Evolutionary conservation across 1,140 invertebrate species (phyloP).

Genomic region (Scaptomyza pallida): DNA sequence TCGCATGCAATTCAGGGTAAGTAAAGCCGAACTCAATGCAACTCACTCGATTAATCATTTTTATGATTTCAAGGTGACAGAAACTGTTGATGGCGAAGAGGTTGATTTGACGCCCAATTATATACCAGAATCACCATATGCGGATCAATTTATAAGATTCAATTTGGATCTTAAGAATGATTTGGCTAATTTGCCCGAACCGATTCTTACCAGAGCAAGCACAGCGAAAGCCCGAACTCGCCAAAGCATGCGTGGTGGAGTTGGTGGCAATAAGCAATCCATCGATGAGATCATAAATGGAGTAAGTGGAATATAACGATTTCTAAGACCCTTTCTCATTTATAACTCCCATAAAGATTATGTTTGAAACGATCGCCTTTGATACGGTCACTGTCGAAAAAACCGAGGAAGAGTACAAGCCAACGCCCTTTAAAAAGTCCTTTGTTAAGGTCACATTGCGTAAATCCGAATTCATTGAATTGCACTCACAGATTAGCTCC

Average conservation of each 20-base stretch:
- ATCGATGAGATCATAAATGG: conserved; percentile 67
- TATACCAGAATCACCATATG: conserved; percentile 1
- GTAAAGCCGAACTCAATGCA: neutral
- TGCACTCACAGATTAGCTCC: conserved; percentile 87
- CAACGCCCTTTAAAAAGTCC: conserved; percentile 43
- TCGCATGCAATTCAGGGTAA: conserved; percentile 54
- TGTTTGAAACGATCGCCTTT: conserved; percentile 56
- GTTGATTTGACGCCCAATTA: conserved; percentile 58
- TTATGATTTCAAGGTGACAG: conserved; percentile 36
- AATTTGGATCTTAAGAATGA: conserved; percentile 42
- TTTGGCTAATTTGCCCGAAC: conserved; percentile 10
- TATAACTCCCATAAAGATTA: conserved; percentile 34
- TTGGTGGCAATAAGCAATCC: conserved; percentile 65
- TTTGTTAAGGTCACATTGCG: conserved; percentile 86
- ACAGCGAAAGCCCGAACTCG: conserved; percentile 37
- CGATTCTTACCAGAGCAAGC: neutral
- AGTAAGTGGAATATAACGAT: conserved; percentile 9
- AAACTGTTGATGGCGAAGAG: conserved; percentile 29
- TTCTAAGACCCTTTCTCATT: too few species aligned
- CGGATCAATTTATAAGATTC: conserved; percentile 45
- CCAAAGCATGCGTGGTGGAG: conserved; percentile 49
- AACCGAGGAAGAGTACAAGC: neutral
- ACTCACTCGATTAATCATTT: neutral
- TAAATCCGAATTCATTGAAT: conserved; percentile 87
- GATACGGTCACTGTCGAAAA: neutral